Conservation (phyloP, 2,113 vertebrate species). For the Cryptotis parvus region DNA sequence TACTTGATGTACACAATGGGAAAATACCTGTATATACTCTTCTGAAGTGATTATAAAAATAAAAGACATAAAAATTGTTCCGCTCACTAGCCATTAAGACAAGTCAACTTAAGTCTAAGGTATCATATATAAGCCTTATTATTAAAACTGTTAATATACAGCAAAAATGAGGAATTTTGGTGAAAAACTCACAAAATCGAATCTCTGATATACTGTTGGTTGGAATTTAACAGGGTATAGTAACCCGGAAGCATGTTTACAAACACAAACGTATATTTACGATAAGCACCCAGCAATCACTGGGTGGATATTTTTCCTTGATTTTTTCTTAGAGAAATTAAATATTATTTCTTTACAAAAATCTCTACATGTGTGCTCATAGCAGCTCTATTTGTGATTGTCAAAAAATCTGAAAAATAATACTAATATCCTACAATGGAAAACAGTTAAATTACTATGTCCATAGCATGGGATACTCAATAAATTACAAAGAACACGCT, state of each 20-base stretch:
- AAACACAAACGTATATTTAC: not conserved
- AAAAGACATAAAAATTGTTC: not conserved
- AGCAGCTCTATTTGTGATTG: not conserved
- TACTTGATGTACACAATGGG: not conserved
- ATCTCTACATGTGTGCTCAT: not conserved
- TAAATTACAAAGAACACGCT: too few relatives aligned
- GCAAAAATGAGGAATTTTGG: not conserved
- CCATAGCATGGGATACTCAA: not conserved
- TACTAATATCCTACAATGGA: not conserved
- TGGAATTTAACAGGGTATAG: not conserved
- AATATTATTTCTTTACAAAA: not conserved
- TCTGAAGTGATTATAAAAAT: not conserved
- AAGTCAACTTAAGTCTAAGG: constrained; percentile 31
- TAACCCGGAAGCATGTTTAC: not conserved
- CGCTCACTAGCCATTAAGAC: not conserved
- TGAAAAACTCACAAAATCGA: not conserved
- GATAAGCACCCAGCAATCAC: not conserved
- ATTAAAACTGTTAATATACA: constrained; percentile 4
- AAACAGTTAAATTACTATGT: not conserved
- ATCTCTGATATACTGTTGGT: not conserved
- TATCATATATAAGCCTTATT: not conserved
- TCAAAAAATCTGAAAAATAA: not conserved
- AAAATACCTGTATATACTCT: not conserved
- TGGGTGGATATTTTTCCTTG: too few relatives aligned
- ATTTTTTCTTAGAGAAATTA: not conserved